Conservation (phyloP, 2,888 invertebrate species). For the Cacoxenus indagator region DNA sequence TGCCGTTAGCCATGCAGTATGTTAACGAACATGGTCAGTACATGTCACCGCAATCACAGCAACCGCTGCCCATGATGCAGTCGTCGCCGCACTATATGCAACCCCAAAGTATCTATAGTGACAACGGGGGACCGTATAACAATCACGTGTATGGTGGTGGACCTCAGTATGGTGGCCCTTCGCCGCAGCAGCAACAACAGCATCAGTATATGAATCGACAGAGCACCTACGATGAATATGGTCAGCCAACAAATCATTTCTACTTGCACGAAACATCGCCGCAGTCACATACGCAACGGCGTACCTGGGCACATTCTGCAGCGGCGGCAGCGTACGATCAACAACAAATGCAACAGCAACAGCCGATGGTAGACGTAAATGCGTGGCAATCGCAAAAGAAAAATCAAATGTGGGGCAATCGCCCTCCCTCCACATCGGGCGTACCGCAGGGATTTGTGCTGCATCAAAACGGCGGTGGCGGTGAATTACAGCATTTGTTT, state of each 20-base stretch:
- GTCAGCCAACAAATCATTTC: constrained; percentile 76
- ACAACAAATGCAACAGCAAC: constrained; percentile 60
- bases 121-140: constrained; percentile 67
- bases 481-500: constrained; percentile 71
- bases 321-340: constrained; percentile 61
- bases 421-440: constrained; percentile 59
- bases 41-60: constrained; percentile 71
- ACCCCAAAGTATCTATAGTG: constrained; percentile 66
- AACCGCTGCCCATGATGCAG: constrained; percentile 27
- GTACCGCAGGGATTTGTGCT: constrained; percentile 74
- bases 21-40: constrained; percentile 70
- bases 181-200: constrained; percentile 68
- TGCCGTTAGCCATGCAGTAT: constrained; percentile 70
- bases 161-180: constrained; percentile 66
- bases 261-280: constrained; percentile 79
- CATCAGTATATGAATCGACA: constrained; percentile 62
- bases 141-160: constrained; percentile 48
- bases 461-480: constrained; percentile 79
- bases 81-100: constrained; percentile 55
- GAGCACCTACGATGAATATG: constrained; percentile 73
- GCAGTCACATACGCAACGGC: constrained; percentile 71
- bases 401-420: constrained; percentile 57
- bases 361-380: constrained; percentile 67
- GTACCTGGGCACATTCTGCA: constrained; percentile 79
- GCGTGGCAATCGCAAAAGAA: constrained; percentile 68